Percentiles rank a stretch among this genome's conserved stretches.
phyloP scores from a whole-genome alignment of 2,113 vertebrate species.

The Thalassoma bifasciatum region DNA sequence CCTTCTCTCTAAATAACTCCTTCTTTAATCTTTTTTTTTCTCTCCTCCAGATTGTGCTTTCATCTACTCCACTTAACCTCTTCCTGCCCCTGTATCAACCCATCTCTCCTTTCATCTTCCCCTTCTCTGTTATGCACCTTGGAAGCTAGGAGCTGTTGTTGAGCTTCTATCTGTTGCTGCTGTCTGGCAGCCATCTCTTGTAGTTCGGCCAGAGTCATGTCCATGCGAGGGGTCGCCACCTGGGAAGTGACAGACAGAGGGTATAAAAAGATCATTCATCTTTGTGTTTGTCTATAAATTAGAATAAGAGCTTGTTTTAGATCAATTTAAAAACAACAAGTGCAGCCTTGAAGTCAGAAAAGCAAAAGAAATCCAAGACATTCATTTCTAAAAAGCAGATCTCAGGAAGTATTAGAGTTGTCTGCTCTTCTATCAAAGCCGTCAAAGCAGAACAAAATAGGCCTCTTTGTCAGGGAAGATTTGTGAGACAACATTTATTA shows the following conservation, averaged over 20 bases:
- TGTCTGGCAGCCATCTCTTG: constrained; percentile 98
- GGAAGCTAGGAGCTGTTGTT: constrained; percentile 93
- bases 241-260: constrained; percentile 52
- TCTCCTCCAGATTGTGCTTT: constrained; percentile 42
- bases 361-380: neutral
- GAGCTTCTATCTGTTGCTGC: constrained; percentile 96
- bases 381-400: neutral
- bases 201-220: constrained; percentile 94
- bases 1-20: constrained; percentile 2
- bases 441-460: neutral
- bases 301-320: neutral
- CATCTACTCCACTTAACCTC: constrained; percentile 38
- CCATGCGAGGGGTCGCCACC: constrained; percentile 91
- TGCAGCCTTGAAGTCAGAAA: constrained; percentile 8
- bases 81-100: constrained; percentile 21
- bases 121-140: constrained; percentile 84
- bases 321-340: neutral
- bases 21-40: constrained; percentile 46
- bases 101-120: constrained; percentile 37
- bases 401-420: neutral
- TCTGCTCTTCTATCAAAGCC: neutral
- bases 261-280: neutral
- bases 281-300: neutral
- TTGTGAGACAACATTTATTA: neutral
- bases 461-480: neutral